Base-by-base conservation (phyloP, 2,888 invertebrate species). In the Megaustenia siamemsis region DNA sequence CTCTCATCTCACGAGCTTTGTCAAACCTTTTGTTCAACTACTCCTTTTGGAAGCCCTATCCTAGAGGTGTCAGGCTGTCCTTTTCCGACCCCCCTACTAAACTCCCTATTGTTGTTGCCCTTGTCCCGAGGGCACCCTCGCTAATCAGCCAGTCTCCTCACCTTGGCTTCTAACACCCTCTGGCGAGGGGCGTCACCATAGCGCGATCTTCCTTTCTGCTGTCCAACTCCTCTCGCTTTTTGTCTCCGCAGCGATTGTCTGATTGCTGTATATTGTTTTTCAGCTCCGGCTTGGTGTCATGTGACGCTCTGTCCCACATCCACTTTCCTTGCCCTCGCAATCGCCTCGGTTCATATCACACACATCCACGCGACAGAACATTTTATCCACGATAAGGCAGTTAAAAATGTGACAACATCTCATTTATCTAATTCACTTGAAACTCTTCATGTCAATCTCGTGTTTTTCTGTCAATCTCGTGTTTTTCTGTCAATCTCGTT, bases 11-110 rank as follows among this genome's bases (percentile, higher is more conserved):
- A 43, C 40, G 43, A 12, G 38, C 43, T 77, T 60, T 60, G 56
- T 60, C 21, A n/a, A 15, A 32, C 63, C 63, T 63, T 63, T 63
- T 63, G 32, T 63, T 32, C 28, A 18, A 28, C 32, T 4, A 15
- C 12, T 63, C 63, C 4, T 63, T 63, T 32, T 63, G 60, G 12
- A 63, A 32, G 32, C 63, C 6, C 18, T 32, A 32, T 6, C 32
- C 3, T 2, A 73, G 73, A 32, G 73, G 49, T 73, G 49, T 49
- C 73, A 73, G 45, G 49, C 73, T 73, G 73, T 73, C 32, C 73
- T 73, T 73, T 73, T 73, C 49, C 49, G 8, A 49, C 32, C 73
- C 49, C 49, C 32, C 71, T 71, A 43, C 43, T 40, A 24, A 1
- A 71, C 10, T 21, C 18, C 3, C 49, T 18, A 32, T 73, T 73